Evolutionary conservation across 2,888 invertebrate genomes (phyloP).

Genomic region (Noctua comes): DNA sequence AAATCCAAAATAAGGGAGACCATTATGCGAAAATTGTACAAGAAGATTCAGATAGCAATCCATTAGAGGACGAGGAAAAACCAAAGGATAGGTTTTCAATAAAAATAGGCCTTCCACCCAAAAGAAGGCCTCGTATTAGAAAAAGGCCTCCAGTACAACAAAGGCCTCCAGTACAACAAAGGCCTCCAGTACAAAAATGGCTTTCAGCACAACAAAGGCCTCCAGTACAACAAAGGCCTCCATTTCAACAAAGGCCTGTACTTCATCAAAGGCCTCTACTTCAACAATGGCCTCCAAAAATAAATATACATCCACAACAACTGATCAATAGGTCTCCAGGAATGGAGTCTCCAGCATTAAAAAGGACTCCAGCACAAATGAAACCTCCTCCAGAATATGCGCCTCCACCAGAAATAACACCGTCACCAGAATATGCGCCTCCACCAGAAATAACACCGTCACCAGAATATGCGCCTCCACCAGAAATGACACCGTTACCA

Average conservation of each 20-base stretch:
- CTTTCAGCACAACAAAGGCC: background rate
- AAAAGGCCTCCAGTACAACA: background rate
- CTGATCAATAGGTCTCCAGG: no score
- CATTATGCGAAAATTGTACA: slow-evolving; percentile 8
- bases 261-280: no score
- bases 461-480: background rate
- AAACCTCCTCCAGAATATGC: background rate
- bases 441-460: background rate
- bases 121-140: background rate
- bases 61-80: background rate
- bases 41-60: background rate
- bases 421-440: background rate
- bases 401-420: background rate
- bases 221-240: background rate
- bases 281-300: background rate
- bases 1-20: slow-evolving; percentile 1
- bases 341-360: background rate
- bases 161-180: background rate
- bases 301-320: background rate
- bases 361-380: background rate
- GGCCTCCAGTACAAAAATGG: background rate
- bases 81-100: slow-evolving; percentile 31
- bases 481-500: background rate
- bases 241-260: background rate
- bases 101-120: background rate